These are phyloP conservation scores for Pyralis farinalis DNA, from an alignment of 2,888 invertebrate genomes.

Conservation along the genomic window DNA sequence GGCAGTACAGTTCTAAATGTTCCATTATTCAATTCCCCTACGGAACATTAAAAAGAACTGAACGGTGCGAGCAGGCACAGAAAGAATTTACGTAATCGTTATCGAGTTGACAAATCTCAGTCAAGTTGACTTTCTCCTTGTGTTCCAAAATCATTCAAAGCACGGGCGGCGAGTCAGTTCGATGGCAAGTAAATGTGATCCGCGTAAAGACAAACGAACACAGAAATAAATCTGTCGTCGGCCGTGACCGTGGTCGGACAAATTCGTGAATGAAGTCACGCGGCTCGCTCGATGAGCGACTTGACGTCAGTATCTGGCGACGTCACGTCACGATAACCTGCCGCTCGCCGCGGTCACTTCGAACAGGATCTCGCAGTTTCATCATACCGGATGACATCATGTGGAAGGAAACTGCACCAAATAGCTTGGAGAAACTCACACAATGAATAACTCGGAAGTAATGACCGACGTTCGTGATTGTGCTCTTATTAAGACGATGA, in stretches of 20 bases:
- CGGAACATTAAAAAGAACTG: too few species aligned
- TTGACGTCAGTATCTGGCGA: conserved; percentile 55
- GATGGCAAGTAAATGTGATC: not conserved
- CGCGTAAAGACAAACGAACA: not conserved
- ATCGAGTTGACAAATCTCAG: too few species aligned
- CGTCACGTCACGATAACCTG: conserved; percentile 48
- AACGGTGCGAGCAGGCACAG: too few species aligned
- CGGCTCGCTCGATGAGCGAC: conserved; percentile 30
- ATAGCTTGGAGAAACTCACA: not conserved
- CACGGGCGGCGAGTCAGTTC: too few species aligned
- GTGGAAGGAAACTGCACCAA: conserved; percentile 5
- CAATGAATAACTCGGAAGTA: too few species aligned
- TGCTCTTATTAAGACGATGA: too few species aligned
- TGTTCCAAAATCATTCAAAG: too few species aligned
- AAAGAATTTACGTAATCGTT: too few species aligned
- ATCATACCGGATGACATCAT: conserved; percentile 22
- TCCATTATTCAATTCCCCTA: too few species aligned
- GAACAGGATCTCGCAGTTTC: conserved; percentile 29
- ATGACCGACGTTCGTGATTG: too few species aligned
- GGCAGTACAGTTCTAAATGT: too few species aligned
- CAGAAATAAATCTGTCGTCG: conserved; percentile 14
- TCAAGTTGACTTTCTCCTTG: too few species aligned
- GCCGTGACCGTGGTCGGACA: conserved; percentile 55
- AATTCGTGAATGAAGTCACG: conserved; percentile 73
- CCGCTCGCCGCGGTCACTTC: conserved; percentile 21